These are phyloP conservation scores for Taenaris catops DNA, from an alignment of 2,888 invertebrate species.

Conservation along the genomic window DNA sequence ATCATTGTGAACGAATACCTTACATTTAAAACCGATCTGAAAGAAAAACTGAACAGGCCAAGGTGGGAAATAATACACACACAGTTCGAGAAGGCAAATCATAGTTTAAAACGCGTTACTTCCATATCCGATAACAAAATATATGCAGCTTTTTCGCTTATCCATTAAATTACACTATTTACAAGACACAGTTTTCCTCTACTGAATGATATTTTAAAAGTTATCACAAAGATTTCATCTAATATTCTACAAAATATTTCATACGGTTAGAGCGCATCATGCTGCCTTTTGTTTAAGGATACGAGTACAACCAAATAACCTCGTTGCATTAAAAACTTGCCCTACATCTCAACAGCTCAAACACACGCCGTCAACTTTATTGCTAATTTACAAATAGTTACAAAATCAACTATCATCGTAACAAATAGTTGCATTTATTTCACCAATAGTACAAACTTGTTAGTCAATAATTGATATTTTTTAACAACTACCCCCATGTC, in stretches of 20 bases:
- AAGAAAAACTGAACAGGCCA: constrained; percentile 33
- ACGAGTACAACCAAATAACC: no score
- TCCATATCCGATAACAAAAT: constrained; percentile 68
- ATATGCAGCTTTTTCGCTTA: constrained; percentile 57
- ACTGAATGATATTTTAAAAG: constrained; percentile 59
- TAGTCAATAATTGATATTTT: no score
- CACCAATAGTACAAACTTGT: no score
- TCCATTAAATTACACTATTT: constrained; percentile 48
- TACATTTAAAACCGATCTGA: constrained; percentile 32
- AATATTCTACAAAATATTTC: constrained; percentile 49
- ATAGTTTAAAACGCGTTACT: constrained; percentile 47
- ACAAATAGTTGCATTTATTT: no score
- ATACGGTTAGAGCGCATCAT: constrained; percentile 43
- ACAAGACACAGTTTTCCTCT: constrained; percentile 50
- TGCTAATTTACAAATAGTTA: no score
- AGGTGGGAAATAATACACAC: constrained; percentile 35
- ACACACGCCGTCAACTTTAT: no score
- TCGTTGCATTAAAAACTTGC: no score
- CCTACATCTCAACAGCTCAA: no score
- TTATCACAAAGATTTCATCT: constrained; percentile 71
- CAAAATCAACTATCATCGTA: no score
- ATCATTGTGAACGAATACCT: constrained; percentile 67
- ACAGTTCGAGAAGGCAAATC: constrained; percentile 44
- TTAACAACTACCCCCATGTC: no score
- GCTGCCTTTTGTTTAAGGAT: constrained; percentile 25